Evolutionary conservation across 1,140 invertebrate species (phyloP).

Genomic region (Drosophila punjabiensis): DNA sequence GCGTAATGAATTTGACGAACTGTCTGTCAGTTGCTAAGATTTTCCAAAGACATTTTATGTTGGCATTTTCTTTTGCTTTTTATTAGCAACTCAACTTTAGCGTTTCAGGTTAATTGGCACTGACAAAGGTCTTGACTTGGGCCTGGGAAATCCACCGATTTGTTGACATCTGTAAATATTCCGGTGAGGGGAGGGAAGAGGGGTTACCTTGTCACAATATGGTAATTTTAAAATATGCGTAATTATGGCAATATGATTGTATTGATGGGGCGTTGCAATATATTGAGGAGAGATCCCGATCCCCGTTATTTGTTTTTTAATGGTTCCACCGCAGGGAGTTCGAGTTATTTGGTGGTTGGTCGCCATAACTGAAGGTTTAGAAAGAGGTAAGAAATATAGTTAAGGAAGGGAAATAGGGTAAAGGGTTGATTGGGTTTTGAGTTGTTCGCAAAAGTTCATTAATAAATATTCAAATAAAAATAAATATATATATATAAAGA

Average conservation of each 20-base stretch:
- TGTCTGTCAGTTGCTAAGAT: slow-evolving; percentile 62
- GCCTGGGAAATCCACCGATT: slow-evolving; percentile 37
- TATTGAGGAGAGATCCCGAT: not conserved
- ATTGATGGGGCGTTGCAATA: slow-evolving; percentile 28
- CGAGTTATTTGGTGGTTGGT: slow-evolving; percentile 11
- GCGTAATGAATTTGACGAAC: slow-evolving; percentile 70
- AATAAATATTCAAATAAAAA: not conserved
- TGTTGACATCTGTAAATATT: slow-evolving; percentile 47
- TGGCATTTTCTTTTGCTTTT: slow-evolving; percentile 10
- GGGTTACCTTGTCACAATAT: slow-evolving; percentile 9
- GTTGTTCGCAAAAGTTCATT: not conserved
- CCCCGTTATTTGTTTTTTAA: slow-evolving; percentile 15
- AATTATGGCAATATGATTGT: slow-evolving; percentile 6
- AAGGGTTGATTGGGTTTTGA: not conserved
- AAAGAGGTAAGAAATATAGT: not conserved
- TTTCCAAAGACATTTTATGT: slow-evolving; percentile 3
- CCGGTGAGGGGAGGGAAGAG: not conserved
- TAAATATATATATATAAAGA: not conserved
- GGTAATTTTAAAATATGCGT: slow-evolving; percentile 8
- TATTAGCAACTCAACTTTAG: slow-evolving; percentile 34
- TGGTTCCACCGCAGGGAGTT: not conserved
- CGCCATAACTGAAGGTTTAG: slow-evolving; percentile 10
- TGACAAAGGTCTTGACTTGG: slow-evolving; percentile 74
- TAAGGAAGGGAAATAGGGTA: not conserved
- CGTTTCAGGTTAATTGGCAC: slow-evolving; percentile 67